Base-by-base conservation (phyloP, 2,797 vertebrate genomes). In the Heteromormyrus szaboi region DNA sequence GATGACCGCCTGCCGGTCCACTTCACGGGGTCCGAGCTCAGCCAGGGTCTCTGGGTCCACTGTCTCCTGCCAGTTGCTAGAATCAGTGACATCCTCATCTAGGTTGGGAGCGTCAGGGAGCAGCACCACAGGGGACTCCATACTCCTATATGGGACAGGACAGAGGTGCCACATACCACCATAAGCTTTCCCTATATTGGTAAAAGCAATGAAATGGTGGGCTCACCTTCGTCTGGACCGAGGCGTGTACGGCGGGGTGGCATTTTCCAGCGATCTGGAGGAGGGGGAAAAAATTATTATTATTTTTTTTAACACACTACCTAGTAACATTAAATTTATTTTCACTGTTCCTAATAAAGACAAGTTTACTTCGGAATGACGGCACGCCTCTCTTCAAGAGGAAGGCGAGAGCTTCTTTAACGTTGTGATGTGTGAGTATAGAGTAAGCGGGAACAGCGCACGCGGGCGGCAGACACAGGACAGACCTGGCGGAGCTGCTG, bases 211-310 rank as follows among this genome's bases (percentile, higher is more conserved):
- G 25, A 7, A 86, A 44, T 3, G 3, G 62, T 12, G 2, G n/a
- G 92, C 96, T 95, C 92, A 98, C 98, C 97, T 97, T 94, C 97
- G 97, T 62, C 95, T 95, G 93, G 97, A 96, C 86, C 96, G 97
- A 50, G 98, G 98, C 0, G 98, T 99, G 95, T 97, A 98, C 9
- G 98, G 97, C 22, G 98, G 98, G 2, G 98, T 98, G 89, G 97
- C 97, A 92, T 98, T 99, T 92, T 98, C 98, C 91, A 98, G 94
- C 4, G 97, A 99, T 94, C 98, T 98, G 94, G 89, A 92, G 89
- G 17, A n/a, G 4, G 53, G 22, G 59, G 4, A 4, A 68, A 50
- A 50, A 72, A 29, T 14, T 2, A 1, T 25, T 1, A 3, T 25
- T 1, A 3, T 50, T 2, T 6, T 87, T 68, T 65, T 68, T 12